Base-by-base conservation (phyloP, 35 echinoderm and acorn worm genomes). In the Eucidaris tribuloides region DNA sequence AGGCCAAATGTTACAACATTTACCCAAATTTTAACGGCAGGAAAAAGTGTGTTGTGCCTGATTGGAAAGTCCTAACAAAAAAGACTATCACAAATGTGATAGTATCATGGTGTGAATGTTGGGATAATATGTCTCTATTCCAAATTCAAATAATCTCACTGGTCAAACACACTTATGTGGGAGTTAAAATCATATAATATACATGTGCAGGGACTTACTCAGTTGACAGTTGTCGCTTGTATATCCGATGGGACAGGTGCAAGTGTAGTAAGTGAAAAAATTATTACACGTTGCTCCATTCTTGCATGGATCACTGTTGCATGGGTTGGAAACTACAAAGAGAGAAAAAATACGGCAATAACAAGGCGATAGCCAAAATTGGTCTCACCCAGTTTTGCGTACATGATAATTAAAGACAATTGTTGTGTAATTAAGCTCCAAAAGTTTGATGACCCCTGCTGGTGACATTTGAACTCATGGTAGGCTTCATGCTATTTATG, bases 241-340 rank as follows among this genome's bases (percentile, higher is more conserved):
- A 56, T 58, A 92, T 18, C 55, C 65, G 0, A 42, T 27, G 31
- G 78, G 39, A 33, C 90, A 92, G 5, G 23, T 45, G 39, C 90
- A 92, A 9, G 27, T n/a, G 45, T 66, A 92, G 76, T 80, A 77
- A 1, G 84, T 36, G 4, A 33, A 61, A 38, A 61, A 76, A 23
- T 80, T 32, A 2, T 1, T 45, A 62, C 90, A 92, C 14, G 36
- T 58, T 27, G 77, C 90, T 24, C 66, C 84, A 78, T 92, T 87
- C 13, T 45, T 42, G 42, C 90, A 92, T 18, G 90, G 90, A 31
- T 79, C 61, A 76, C 90, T 92, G 17, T 45, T 79, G 81, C 90
- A 92, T 3, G 84, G 90, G 59, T 84, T 79, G 36, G 79, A 92
- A 24, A 65, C 77, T 28, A 82, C 78, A 62, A 42, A 33, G 38